Base-by-base conservation (phyloP, 2,797 vertebrate genomes). In the Silurus aristotelis region DNA sequence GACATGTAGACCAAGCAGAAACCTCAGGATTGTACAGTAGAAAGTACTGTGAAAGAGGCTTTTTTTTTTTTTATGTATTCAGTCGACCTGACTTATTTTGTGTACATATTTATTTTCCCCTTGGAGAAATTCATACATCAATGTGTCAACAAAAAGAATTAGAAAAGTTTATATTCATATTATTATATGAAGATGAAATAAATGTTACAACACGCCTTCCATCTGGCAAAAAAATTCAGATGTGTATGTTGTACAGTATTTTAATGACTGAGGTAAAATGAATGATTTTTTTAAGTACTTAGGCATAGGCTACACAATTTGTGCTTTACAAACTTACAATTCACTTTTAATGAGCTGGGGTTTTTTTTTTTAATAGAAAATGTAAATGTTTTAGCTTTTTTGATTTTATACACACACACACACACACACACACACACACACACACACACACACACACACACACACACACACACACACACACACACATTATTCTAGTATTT, bases 191-290 rank as follows among this genome's bases (percentile, higher is more conserved):
- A 84, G 31, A 52, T 85, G 63, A 67, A 80, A 90, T 89, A 84
- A 94, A 94, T 95, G 95, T 95, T 95, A 95, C 95, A 95, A 82
- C 90, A 92, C 87, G 88, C 91, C 92, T 91, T 91, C 88, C 80
- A 83, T 88, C 89, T 86, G 66, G 72, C 61, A 75, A 61, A 66
- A 84, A 52, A 63, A 83, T 78, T 86, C 86, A 83, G 67, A 89
- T 89, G 89, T 92, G 83, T 92, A 91, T 91, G 89, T 92, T 92
- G 91, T 91, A 93, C 91, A 91, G 91, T 93, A 88, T 92, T 92
- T 93, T 91, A 87, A 91, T 84, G 91, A 87, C 90, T 91, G 82
- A 90, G 73, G 86, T 83, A 72, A 86, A 31, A 71, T 77, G 71
- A 87, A n/a, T 88, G 85, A 86, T 84, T 87, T 86, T 84, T 68